These are phyloP conservation scores for Misgurnus mizolepis DNA, from an alignment of 2,113 vertebrate genomes.

Conservation along the genomic window DNA sequence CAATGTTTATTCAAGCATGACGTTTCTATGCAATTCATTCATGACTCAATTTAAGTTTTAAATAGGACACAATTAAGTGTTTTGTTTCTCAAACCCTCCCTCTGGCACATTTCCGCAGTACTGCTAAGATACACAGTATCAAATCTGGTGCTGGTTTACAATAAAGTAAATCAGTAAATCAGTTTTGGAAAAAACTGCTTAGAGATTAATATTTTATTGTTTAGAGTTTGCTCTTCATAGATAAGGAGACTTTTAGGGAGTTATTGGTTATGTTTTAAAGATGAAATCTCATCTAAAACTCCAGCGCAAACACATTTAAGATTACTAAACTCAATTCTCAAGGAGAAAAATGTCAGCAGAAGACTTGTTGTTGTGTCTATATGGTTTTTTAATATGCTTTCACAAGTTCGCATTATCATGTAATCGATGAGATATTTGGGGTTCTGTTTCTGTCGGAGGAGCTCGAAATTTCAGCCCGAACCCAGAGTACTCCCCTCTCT, in stretches of 20 bases:
- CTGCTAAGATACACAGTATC: neutral
- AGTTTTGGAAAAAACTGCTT: too few species aligned
- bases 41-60: neutral
- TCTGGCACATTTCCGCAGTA: neutral
- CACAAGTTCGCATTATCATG: too few species aligned
- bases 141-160: constrained; percentile 16
- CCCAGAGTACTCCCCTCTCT: too few species aligned
- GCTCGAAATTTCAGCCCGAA: too few species aligned
- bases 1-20: neutral
- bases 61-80: neutral
- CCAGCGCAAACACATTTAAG: neutral
- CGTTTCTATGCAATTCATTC: constrained; percentile 1
- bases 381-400: too few species aligned
- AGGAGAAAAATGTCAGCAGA: too few species aligned
- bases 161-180: neutral
- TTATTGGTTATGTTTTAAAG: neutral
- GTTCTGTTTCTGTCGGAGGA: too few species aligned
- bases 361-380: too few species aligned
- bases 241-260: too few species aligned
- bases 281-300: neutral
- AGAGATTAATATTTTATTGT: too few species aligned
- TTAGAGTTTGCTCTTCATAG: too few species aligned
- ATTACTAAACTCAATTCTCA: neutral
- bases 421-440: too few species aligned
- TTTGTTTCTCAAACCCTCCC: neutral